These are phyloP conservation scores for Lepidochitona cinerea DNA, from an alignment of 2,888 invertebrate genomes.

Conservation along the genomic window DNA sequence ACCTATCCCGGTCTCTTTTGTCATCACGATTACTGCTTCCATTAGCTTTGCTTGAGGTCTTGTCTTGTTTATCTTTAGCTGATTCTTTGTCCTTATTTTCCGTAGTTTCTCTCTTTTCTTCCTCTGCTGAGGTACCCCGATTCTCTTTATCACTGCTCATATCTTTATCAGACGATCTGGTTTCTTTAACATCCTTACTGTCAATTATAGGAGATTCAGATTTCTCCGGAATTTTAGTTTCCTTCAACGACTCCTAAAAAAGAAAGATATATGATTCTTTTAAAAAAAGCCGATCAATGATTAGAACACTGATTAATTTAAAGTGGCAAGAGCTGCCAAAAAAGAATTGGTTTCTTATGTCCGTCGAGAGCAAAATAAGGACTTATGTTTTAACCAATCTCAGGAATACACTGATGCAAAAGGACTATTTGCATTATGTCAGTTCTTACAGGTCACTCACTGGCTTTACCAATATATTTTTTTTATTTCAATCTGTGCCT, in stretches of 20 bases:
- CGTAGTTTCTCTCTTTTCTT: slow-evolving; percentile 28
- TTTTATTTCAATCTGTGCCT: no score
- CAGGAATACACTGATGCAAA: no score
- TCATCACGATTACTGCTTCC: slow-evolving; percentile 14
- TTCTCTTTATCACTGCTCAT: slow-evolving; percentile 4
- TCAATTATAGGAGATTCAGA: slow-evolving; percentile 13
- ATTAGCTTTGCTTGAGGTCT: slow-evolving; percentile 29
- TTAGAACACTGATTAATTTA: neutral
- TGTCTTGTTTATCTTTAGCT: slow-evolving; percentile 36
- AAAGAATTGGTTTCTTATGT: no score
- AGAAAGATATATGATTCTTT: neutral
- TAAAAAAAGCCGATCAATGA: neutral
- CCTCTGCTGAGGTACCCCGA: slow-evolving; percentile 6
- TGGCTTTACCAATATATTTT: no score
- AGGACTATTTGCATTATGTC: no score
- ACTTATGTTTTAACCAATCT: no score
- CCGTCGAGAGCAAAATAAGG: no score
- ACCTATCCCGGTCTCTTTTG: slow-evolving; percentile 27
- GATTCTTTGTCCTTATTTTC: slow-evolving; percentile 17
- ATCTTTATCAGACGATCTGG: slow-evolving; percentile 1
- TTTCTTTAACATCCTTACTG: neutral
- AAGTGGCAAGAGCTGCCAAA: no score
- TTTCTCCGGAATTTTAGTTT: slow-evolving; percentile 16
- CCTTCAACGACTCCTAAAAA: slow-evolving; percentile 12
- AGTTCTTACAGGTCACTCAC: no score